These are phyloP conservation scores for Pseudoips prasinana DNA, from an alignment of 2,888 invertebrate species.

Conservation along the genomic window DNA sequence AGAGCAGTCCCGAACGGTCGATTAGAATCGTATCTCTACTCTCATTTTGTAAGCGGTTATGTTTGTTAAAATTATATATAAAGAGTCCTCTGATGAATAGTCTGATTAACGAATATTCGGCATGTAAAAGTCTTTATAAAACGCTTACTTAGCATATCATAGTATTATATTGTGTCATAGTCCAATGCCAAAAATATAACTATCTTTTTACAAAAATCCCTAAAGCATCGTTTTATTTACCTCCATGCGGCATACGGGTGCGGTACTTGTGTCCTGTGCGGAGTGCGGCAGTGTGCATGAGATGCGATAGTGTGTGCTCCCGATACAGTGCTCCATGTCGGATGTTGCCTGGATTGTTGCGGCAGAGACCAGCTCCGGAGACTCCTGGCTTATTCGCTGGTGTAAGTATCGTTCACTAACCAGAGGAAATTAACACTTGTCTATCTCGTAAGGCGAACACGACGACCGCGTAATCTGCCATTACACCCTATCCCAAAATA, in stretches of 20 bases:
- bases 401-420: neutral
- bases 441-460: no score
- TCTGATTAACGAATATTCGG: slow-evolving; percentile 82
- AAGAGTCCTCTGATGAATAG: slow-evolving; percentile 82
- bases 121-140: slow-evolving; percentile 83
- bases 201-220: slow-evolving; percentile 82
- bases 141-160: slow-evolving; percentile 83
- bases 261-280: slow-evolving; percentile 24
- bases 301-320: no score
- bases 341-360: slow-evolving; percentile 3
- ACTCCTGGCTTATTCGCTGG: neutral
- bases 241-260: slow-evolving; percentile 39
- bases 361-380: no score
- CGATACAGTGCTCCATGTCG: slow-evolving; percentile 19
- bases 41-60: slow-evolving; percentile 79
- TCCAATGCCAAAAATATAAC: slow-evolving; percentile 83
- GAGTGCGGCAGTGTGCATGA: slow-evolving; percentile 24
- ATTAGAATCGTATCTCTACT: slow-evolving; percentile 68
- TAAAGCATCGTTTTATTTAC: slow-evolving; percentile 75
- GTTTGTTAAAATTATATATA: slow-evolving; percentile 80
- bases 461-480: no score
- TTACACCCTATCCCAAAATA: no score
- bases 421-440: neutral
- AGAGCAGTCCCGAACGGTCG: slow-evolving; percentile 65
- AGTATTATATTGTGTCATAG: slow-evolving; percentile 83